Evolutionary conservation across 2,113 vertebrate species (phyloP).

Genomic region (Ctenodactylus gundi): DNA sequence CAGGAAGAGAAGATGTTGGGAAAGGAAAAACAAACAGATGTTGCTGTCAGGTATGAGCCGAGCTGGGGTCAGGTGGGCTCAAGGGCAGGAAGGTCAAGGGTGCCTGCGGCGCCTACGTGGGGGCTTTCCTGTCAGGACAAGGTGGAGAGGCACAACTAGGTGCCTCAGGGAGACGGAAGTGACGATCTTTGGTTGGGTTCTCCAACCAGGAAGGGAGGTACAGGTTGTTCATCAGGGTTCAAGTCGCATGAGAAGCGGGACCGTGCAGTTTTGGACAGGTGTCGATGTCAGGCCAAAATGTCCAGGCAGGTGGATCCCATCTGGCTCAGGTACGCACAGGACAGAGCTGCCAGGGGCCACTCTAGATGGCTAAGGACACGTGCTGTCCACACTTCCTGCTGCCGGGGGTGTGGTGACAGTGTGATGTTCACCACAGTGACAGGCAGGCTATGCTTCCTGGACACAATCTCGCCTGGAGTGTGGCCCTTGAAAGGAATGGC

Average conservation of each 20-base stretch:
- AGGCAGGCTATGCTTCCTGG: background rate
- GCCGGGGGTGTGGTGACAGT: fast-evolving
- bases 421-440: fast-evolving
- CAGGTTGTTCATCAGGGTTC: fast-evolving
- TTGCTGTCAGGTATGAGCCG: background rate
- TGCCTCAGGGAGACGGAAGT: background rate
- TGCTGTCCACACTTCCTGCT: background rate
- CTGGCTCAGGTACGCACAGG: fast-evolving
- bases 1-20: conserved; percentile 3
- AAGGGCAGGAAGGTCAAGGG: background rate
- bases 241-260: fast-evolving
- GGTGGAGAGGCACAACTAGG: background rate
- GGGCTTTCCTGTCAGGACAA: background rate
- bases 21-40: background rate
- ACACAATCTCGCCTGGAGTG: background rate
- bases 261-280: background rate
- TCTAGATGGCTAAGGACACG: background rate
- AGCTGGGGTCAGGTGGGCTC: background rate
- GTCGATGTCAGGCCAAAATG: fast-evolving
- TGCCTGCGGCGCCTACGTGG: fast-evolving
- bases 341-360: too few relatives aligned
- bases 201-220: background rate
- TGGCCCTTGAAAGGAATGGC: background rate
- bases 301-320: background rate
- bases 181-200: background rate